Evolutionary conservation across 1,140 invertebrate genomes (phyloP).

Genomic region (Zaprionus vittiger): DNA sequence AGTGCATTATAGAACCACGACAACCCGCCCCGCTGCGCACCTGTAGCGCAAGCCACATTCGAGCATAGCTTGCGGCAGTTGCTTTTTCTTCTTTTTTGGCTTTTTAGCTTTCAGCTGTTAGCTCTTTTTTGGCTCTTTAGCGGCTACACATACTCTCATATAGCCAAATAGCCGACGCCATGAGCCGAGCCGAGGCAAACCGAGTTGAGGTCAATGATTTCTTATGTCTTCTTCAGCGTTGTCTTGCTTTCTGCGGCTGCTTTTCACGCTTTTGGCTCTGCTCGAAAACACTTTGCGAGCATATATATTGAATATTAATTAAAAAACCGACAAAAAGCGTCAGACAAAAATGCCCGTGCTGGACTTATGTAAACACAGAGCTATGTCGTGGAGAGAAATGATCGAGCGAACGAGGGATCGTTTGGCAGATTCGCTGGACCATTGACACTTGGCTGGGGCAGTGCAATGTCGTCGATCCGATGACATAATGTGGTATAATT

Average conservation of each 20-base stretch:
- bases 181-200: neutral
- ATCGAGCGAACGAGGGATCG: conserved; percentile 3
- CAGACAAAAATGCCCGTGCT: conserved; percentile 19
- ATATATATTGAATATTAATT: conserved; percentile 79
- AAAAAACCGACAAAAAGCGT: conserved; percentile 26
- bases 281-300: conserved; percentile 38
- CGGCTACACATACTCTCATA: conserved; percentile 33
- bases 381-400: neutral
- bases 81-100: conserved; percentile 10
- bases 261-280: conserved; percentile 64
- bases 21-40: neutral
- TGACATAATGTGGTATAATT: conserved; percentile 66
- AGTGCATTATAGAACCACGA: conserved; percentile 6
- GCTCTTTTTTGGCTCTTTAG: conserved; percentile 4
- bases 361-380: conserved; percentile 66
- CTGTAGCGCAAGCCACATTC: conserved; percentile 2
- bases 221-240: conserved; percentile 45
- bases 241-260: conserved; percentile 58
- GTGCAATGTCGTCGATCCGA: conserved; percentile 60
- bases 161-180: conserved; percentile 49
- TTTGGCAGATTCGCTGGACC: conserved; percentile 29
- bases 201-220: conserved; percentile 73
- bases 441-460: conserved; percentile 17
- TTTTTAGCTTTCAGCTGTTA: conserved; percentile 5
- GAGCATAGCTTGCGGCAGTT: conserved; percentile 26